Evolutionary conservation across 1,140 invertebrate genomes (phyloP).

Genomic region (Drosophila chauvacae): DNA sequence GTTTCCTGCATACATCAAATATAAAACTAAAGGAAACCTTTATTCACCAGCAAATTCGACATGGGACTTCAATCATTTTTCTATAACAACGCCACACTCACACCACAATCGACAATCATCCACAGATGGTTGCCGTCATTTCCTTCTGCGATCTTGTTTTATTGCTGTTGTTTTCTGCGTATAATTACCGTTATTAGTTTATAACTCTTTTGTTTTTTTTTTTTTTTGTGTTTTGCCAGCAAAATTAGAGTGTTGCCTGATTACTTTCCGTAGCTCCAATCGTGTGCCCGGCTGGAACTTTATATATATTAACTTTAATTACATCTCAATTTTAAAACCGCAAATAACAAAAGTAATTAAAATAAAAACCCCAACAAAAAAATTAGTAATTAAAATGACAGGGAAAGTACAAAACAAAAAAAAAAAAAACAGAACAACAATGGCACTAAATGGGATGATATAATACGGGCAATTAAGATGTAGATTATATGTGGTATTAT

Average conservation of each 20-base stretch:
- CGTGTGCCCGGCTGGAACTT: slow-evolving; percentile 9
- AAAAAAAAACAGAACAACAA: neutral
- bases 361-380: slow-evolving; percentile 9
- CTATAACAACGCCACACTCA: neutral
- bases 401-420: slow-evolving; percentile 12
- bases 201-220: slow-evolving; percentile 54
- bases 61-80: slow-evolving; percentile 1
- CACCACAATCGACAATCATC: slow-evolving; percentile 31
- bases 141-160: slow-evolving; percentile 51
- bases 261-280: slow-evolving; percentile 6
- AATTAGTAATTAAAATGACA: slow-evolving; percentile 40
- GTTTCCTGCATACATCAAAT: neutral
- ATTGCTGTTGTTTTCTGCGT: slow-evolving; percentile 39
- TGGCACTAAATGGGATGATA: slow-evolving; percentile 36
- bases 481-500: slow-evolving; percentile 14
- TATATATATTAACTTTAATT: slow-evolving; percentile 38
- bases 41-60: neutral
- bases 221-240: slow-evolving; percentile 5
- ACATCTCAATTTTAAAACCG: slow-evolving; percentile 25
- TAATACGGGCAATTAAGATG: slow-evolving; percentile 33
- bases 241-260: slow-evolving; percentile 35
- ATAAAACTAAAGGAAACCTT: neutral
- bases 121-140: slow-evolving; percentile 42
- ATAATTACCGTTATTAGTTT: slow-evolving; percentile 71
- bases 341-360: slow-evolving; percentile 29